Percentiles rank a stretch among this genome's conserved stretches.
Conservation (phyloP, 2,113 vertebrate genomes). For the Miniopterus natalensis region DNA sequence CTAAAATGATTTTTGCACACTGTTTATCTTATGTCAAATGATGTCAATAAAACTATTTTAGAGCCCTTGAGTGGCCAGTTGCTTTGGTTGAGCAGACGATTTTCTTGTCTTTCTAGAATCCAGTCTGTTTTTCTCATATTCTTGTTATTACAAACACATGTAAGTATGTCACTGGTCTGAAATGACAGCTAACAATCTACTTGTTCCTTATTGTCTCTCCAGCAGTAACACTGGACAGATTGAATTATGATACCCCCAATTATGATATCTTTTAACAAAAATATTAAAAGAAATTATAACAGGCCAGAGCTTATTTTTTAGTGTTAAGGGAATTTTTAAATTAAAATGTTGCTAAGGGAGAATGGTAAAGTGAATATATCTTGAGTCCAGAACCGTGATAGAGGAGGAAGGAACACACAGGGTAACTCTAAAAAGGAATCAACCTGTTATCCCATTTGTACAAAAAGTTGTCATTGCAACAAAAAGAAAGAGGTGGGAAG, state of each 20-base stretch:
- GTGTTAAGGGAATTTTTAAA: neutral
- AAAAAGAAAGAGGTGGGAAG: neutral
- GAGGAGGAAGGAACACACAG: neutral
- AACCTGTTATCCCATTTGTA: neutral
- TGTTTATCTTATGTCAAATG: conserved; percentile 46
- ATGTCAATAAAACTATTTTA: conserved; percentile 61
- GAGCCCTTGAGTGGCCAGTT: neutral
- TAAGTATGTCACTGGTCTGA: neutral
- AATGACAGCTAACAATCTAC: conserved; percentile 55
- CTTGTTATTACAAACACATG: neutral
- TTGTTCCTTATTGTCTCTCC: conserved; percentile 11
- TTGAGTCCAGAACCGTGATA: neutral
- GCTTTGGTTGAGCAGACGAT: conserved; percentile 54
- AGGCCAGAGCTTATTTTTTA: conserved; percentile 32
- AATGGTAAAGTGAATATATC: neutral
- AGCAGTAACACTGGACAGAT: conserved; percentile 39
- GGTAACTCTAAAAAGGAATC: neutral
- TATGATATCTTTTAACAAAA: conserved; percentile 9
- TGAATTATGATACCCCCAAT: neutral
- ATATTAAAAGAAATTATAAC: conserved; percentile 57
- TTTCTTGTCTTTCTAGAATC: conserved; percentile 63
- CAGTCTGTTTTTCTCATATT: conserved; percentile 18
- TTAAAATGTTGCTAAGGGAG: conserved; percentile 11
- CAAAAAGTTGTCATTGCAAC: neutral
- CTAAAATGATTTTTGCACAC: conserved; percentile 18